Evolutionary conservation across 2,113 vertebrate genomes (phyloP), one percentile per base, ranked within the genome.

Genomic region (Catagonus wagneri): DNA sequence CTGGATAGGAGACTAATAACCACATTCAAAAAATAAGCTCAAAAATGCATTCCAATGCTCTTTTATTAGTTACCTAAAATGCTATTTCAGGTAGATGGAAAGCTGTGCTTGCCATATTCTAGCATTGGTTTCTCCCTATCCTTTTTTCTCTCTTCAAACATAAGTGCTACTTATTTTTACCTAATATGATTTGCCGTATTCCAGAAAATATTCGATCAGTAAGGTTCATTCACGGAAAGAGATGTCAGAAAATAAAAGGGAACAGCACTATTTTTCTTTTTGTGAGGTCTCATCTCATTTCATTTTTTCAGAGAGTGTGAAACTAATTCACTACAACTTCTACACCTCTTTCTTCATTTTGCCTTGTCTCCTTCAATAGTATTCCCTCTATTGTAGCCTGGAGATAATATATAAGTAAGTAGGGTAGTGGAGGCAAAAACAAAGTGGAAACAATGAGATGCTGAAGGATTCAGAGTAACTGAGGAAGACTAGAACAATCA

Each of bases 41-140:
- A 78, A 92, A 97, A 89, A 68, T 81, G 11, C 17, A 93, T 69
- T 27, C 13, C 19, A 13, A 75, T 93, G 90, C 29, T 80, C 29
- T 39, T 79, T 78, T 89, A 29, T 80, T 79, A 66, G 17, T 20
- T 94, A 56, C 86, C 14, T 76, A 93, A 95, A 94, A 89, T 83
- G 34, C 6, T 75, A 52, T 52, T 93, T 80, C 19, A 65, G 44
- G 19, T 68, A 60, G 29, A 66, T 72, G 1, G 9, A 34, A 94
- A 86, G 7, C n/a, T 96, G 34, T 58, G 87, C 1, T 76, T 95
- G 34, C 39, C 60, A 66, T 69, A 72, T 16, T 25, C 17, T 36
- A 79, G 15, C 16, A 50, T 34, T 88, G 22, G 0, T 90, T 90
- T 71, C 3, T 54, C 7, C 58, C 54, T 27, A 89, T 86, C 4